phyloP scores from a whole-genome alignment of 1,140 invertebrate genomes.

The Orchesella cincta region DNA sequence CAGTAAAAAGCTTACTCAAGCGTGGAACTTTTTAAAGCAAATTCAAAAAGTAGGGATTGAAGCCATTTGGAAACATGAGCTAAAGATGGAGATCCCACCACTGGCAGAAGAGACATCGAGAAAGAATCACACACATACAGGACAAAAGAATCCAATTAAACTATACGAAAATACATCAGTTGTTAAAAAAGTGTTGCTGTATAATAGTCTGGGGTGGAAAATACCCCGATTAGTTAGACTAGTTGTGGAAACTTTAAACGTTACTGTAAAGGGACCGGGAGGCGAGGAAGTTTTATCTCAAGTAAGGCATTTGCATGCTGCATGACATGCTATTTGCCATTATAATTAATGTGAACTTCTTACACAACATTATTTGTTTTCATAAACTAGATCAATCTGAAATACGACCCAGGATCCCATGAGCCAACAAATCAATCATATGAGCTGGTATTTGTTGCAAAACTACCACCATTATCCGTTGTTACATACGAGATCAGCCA shows the following conservation, averaged over 20 bases:
- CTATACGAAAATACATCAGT: background rate
- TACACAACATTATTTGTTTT: too few species aligned
- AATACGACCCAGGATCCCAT: too few species aligned
- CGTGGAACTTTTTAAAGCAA: background rate
- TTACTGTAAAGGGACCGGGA: slow-evolving; percentile 69
- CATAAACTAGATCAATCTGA: too few species aligned
- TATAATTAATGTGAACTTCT: too few species aligned
- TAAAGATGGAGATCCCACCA: slow-evolving; percentile 72
- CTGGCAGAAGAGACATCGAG: slow-evolving; percentile 53
- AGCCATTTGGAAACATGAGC: slow-evolving; percentile 68
- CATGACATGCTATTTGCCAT: too few species aligned
- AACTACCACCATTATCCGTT: slow-evolving; percentile 72
- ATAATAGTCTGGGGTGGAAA: slow-evolving; percentile 75
- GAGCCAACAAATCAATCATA: too few species aligned
- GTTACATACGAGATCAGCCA: slow-evolving; percentile 67
- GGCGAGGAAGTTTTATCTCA: slow-evolving; percentile 61
- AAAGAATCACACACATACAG: background rate
- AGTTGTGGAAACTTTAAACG: slow-evolving; percentile 67
- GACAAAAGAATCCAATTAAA: background rate
- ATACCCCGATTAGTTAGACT: slow-evolving; percentile 75
- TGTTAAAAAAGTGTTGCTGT: slow-evolving; percentile 65
- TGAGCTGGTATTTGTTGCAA: slow-evolving; percentile 77
- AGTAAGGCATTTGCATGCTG: slow-evolving; percentile 52
- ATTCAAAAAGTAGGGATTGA: slow-evolving; percentile 76
- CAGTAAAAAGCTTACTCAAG: slow-evolving; percentile 69